Evolutionary conservation across 2,113 vertebrate species (phyloP).

Genomic region (Hippocampus comes): DNA sequence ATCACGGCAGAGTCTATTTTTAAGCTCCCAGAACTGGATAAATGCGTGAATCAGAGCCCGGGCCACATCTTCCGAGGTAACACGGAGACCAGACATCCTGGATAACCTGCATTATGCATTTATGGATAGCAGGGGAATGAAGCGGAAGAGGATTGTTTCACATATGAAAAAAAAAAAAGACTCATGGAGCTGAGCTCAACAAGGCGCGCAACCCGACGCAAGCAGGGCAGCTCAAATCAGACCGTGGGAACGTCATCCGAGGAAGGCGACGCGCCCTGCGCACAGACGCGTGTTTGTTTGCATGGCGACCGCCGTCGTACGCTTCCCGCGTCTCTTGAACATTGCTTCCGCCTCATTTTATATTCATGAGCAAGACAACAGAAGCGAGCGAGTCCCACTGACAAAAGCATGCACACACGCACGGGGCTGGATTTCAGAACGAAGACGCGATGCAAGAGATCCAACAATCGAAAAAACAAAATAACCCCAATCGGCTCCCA

Average conservation of each 20-base stretch:
- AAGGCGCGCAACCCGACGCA: not conserved
- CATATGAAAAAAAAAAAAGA: constrained; percentile 24
- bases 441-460: not conserved
- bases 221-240: constrained; percentile 29
- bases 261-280: not conserved
- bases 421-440: not conserved
- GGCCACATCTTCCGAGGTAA: constrained; percentile 20
- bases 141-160: constrained; percentile 4
- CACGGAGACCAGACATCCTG: constrained; percentile 22
- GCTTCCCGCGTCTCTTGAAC: not conserved
- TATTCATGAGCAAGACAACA: not conserved
- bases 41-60: not conserved
- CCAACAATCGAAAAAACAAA: not conserved
- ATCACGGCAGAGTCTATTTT: not conserved
- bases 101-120: constrained; percentile 44
- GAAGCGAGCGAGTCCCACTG: not conserved
- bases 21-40: not conserved
- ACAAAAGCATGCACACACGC: not conserved
- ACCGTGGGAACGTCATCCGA: constrained; percentile 39
- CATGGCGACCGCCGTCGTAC: too few species aligned
- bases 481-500: too few species aligned
- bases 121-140: constrained; percentile 6
- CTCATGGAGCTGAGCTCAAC: constrained; percentile 37
- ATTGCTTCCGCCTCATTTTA: not conserved
- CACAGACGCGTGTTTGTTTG: not conserved